Base-by-base conservation (phyloP, 2,113 vertebrate genomes). In the Actenoides hombroni region DNA sequence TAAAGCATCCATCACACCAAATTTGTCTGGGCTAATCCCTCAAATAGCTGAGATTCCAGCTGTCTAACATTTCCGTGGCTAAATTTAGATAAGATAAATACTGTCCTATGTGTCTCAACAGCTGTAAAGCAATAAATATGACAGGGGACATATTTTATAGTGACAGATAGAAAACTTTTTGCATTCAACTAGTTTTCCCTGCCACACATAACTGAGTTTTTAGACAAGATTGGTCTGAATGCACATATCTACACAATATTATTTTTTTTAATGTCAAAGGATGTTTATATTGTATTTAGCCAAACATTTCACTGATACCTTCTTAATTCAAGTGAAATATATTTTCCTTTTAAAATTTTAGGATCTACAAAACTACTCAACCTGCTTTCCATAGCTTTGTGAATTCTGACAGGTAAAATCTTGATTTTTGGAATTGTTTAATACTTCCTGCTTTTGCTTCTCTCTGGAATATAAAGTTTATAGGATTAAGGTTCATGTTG, bases 31-130 rank as follows among this genome's bases (percentile, higher is more conserved):
- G 61, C 64, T 94, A 51, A 96, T 94, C 87, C 84, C 51, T 79
- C 56, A 48, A 29, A 97, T 96, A 87, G 48, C 78, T 91, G 84
- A 83, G 42, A 96, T 96, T 97, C 84, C 42, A 33, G 15, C 69
- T 42, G 69, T 76, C 61, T 83, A 71, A 15, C 25, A 3, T 89
- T 67, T 54, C 31, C 3, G 31, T n/a, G 26, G 23, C 78, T 93
- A 96, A 96, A 95, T 93, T 94, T 95, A 79, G 92, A 21, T 24
- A 51, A 75, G 87, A 82, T 71, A 93, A 95, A 93, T 84, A 49
- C 42, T 53, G 9, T 20, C 23, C n/a, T 89, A 26, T 29, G 51
- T 48, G 78, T 54, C 69, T 73, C 13, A 15, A 64, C 93, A 95
- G 93, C 84, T 91, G 94, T 77, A 89, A 70, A 91, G 61, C 26